Evolutionary conservation across 1,140 invertebrate genomes (phyloP).

Genomic region (Penaeus japonicus): DNA sequence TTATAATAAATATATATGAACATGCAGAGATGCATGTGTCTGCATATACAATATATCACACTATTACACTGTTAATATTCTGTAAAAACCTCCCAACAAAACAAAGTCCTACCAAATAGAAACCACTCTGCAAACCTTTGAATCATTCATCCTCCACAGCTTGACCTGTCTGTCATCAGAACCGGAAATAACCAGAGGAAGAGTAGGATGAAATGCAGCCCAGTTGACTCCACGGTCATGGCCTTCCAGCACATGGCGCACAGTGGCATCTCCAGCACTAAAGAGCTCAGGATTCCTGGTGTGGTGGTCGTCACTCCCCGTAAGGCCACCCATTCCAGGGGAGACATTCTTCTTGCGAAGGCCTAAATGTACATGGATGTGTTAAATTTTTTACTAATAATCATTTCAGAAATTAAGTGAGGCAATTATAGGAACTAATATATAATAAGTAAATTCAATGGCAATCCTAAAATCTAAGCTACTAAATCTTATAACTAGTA

Average conservation of each 20-base stretch:
- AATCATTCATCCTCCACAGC: constrained; percentile 98
- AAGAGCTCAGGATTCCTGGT: constrained; percentile 86
- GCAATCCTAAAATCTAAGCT: too few species aligned
- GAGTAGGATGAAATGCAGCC: constrained; percentile 94
- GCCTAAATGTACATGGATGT: constrained; percentile 65
- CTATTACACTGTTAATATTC: too few species aligned
- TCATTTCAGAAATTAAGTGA: neutral
- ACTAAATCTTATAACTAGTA: too few species aligned
- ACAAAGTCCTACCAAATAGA: neutral
- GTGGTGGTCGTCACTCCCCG: constrained; percentile 52
- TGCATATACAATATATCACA: too few species aligned
- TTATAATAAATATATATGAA: neutral
- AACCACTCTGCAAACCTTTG: constrained; percentile 72
- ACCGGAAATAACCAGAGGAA: constrained; percentile 95
- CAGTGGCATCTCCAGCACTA: constrained; percentile 95
- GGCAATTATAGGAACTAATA: constrained; percentile 41
- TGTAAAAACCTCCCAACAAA: too few species aligned
- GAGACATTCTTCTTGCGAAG: constrained; percentile 97
- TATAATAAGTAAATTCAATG: neutral
- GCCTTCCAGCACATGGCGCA: constrained; percentile 97
- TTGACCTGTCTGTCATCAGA: constrained; percentile 98
- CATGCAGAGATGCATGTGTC: too few species aligned
- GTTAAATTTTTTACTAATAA: neutral
- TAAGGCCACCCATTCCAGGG: constrained; percentile 75
- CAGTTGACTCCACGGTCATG: constrained; percentile 98